phyloP scores from a whole-genome alignment of 2,797 vertebrate genomes.

The Xiphorhynchus erythropygius region DNA sequence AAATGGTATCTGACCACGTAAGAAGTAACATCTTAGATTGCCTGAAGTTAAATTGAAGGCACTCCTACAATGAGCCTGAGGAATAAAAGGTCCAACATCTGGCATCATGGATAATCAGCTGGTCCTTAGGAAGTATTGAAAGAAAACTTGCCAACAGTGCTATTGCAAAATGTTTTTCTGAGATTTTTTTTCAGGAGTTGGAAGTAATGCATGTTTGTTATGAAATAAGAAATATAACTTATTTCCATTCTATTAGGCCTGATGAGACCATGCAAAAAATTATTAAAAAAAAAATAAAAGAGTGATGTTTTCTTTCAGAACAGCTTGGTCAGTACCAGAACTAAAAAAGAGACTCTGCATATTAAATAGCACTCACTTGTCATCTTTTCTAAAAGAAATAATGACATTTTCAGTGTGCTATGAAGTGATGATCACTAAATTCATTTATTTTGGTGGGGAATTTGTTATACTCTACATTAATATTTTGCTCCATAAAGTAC shows the following conservation, averaged over 20 bases:
- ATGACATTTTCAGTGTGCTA: neutral
- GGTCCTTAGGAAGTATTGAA: neutral
- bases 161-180: neutral
- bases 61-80: neutral
- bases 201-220: neutral
- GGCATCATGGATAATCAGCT: neutral
- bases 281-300: neutral
- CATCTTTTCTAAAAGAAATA: neutral
- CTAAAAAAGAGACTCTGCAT: neutral
- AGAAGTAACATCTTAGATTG: neutral
- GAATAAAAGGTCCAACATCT: neutral
- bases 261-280: neutral
- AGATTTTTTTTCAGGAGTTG: neutral
- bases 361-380: neutral
- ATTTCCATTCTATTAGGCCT: neutral
- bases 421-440: neutral
- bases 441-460: neutral
- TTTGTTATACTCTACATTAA: neutral
- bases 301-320: fast-evolving
- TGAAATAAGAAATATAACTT: neutral
- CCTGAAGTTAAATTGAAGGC: neutral
- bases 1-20: neutral
- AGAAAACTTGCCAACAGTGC: neutral
- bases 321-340: neutral
- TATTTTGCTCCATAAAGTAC: neutral